Percentiles rank a stretch among this genome's conserved stretches.
These are phyloP conservation scores for zebrafish (Danio rerio) DNA, from an alignment of 2,113 vertebrate genomes.

Conservation along the genomic window GRCz12tu NC_133182.1:5070501-5071000, in stretches of 20 bases:
- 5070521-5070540: slow-evolving; percentile 93
- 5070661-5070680: slow-evolving; percentile 88
- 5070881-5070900: too few relatives aligned
- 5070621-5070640: slow-evolving; percentile 82
- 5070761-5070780: slow-evolving; percentile 97
- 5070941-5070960: too few relatives aligned
- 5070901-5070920: too few relatives aligned
- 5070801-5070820: too few relatives aligned
- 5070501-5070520: slow-evolving; percentile 96
- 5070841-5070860: too few relatives aligned
- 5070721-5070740: slow-evolving; percentile 94
- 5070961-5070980: too few relatives aligned
- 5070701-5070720: slow-evolving; percentile 95
- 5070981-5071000: too few relatives aligned
- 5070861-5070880: too few relatives aligned
- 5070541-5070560: slow-evolving; percentile 87
- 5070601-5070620: slow-evolving; percentile 91
- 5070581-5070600: slow-evolving; percentile 90
- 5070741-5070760: slow-evolving; percentile 97
- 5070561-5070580: slow-evolving; percentile 92
- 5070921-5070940: too few relatives aligned
- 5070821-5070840: too few relatives aligned
- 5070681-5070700: slow-evolving; percentile 91
- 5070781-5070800: slow-evolving; percentile 9
- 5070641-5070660: slow-evolving; percentile 84